Percentiles rank a stretch among this genome's conserved stretches.
Conservation (phyloP, 1,140 invertebrate species). For the Dendrolimus punctatus region DNA sequence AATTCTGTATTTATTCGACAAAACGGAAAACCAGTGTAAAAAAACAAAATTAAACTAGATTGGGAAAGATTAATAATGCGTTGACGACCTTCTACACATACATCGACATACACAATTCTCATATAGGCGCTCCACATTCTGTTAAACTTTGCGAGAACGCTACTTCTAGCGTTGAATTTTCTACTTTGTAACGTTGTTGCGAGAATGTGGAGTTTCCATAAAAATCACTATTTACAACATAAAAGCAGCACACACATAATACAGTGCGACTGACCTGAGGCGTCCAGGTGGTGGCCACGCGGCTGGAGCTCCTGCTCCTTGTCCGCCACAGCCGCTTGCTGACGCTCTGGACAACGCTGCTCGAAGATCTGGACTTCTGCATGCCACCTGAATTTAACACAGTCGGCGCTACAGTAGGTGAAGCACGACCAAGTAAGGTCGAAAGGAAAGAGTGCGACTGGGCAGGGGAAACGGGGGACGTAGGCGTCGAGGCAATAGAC, state of each 20-base stretch:
- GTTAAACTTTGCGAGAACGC: too few relatives aligned
- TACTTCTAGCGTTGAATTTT: too few relatives aligned
- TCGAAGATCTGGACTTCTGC: slow-evolving; percentile 91
- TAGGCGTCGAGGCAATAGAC: slow-evolving; percentile 68
- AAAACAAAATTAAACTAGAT: too few relatives aligned
- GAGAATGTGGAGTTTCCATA: too few relatives aligned
- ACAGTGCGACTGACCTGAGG: slow-evolving; percentile 81
- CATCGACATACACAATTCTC: too few relatives aligned
- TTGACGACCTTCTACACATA: too few relatives aligned
- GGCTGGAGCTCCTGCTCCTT: slow-evolving; percentile 84
- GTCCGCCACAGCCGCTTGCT: slow-evolving; percentile 88
- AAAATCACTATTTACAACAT: not conserved
- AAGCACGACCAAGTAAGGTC: slow-evolving; percentile 75
- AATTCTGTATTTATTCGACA: too few relatives aligned
- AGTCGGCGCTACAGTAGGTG: slow-evolving; percentile 64
- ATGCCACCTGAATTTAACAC: slow-evolving; percentile 73
- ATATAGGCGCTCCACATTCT: too few relatives aligned
- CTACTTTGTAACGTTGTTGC: too few relatives aligned
- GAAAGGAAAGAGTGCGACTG: slow-evolving; percentile 78
- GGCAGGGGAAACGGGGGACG: slow-evolving; percentile 71
- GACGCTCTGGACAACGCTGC: slow-evolving; percentile 87
- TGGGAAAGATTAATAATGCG: too few relatives aligned
- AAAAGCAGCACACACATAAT: slow-evolving; percentile 16
- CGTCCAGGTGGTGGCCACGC: slow-evolving; percentile 78
- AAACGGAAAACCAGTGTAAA: too few relatives aligned